Evolutionary conservation across 2,113 vertebrate genomes (phyloP), one percentile per base, ranked within the genome.

Genomic region (Cyphomyrus discorhynchus): DNA sequence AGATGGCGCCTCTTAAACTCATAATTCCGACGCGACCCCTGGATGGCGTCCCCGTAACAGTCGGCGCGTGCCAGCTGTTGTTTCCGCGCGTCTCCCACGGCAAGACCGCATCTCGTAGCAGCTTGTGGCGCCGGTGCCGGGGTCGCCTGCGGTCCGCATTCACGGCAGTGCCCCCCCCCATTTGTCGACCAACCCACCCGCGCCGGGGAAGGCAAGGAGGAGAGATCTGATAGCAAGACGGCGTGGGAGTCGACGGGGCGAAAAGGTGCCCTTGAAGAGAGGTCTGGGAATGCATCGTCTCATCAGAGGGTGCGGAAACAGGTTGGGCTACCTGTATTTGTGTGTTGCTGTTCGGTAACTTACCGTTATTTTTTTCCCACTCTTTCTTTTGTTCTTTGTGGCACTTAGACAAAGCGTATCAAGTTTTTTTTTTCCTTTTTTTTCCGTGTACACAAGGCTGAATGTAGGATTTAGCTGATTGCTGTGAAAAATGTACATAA

Each of bases 251-350:
- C 42, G 85, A 27, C 47, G 13, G 15, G 50, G 31, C 31, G 15
- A 53, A 47, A 31, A 74, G 45, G 45, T 89, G 88, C n/a, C 13
- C 19, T 45, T 24, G 39, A 21, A 62, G 87, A 88, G 53, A 24
- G 87, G 53, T 58, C 53, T 58, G 52, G 86, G 52, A 58, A 58
- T 56, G 42, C 10, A 58, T 58, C 27, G 13, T 52, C 52, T 39
- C 52, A 27, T 39, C 52, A 24, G 56, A 88, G 27, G 35, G 56
- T 88, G 35, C 15, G 53, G 87, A 62, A 88, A 58, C 87, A 88
- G 52, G 87, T 88, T 50, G 53, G 53, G 8, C 49, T 39, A 52
- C 87, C 87, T 62, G 87, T 62, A 50, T 88, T 88, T 88, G 85
- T 88, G 10, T 86, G 85, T 31, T 46, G 39, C 47, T 13, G 85